Evolutionary conservation across 2,888 invertebrate genomes (phyloP).

Genomic region (Holacanthella duospinosa): DNA sequence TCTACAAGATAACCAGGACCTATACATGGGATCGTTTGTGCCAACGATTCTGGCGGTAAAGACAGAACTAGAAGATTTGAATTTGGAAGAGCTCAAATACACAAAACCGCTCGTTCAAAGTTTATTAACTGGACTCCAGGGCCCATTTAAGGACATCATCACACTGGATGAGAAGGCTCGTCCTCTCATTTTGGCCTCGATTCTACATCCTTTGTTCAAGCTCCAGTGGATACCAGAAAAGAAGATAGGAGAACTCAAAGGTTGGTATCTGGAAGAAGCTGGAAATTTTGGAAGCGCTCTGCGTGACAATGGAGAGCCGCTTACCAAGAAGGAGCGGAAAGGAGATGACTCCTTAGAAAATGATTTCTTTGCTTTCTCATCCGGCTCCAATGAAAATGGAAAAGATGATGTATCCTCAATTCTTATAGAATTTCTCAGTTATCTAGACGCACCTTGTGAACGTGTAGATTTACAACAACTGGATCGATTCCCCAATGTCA

Average conservation of each 20-base stretch:
- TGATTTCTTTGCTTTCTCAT: neutral
- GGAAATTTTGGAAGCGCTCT: neutral
- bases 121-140: neutral
- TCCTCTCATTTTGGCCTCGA: neutral
- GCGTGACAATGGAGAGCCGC: neutral
- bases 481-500: neutral
- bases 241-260: neutral
- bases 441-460: neutral
- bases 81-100: neutral
- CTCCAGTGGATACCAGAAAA: neutral
- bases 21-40: neutral
- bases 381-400: neutral
- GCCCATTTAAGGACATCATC: neutral
- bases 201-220: neutral
- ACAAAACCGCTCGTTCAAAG: neutral
- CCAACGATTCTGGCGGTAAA: neutral
- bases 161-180: neutral
- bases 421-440: neutral
- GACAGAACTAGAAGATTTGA: neutral
- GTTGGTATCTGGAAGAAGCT: conserved; percentile 2
- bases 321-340: neutral
- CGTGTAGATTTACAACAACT: neutral
- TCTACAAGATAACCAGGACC: neutral
- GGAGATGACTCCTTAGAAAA: neutral
- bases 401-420: neutral